A percentile compares a stretch with the other conserved stretches of the same genome.
phyloP scores from a whole-genome alignment of 2,888 invertebrate genomes.

The Nineta flava region DNA sequence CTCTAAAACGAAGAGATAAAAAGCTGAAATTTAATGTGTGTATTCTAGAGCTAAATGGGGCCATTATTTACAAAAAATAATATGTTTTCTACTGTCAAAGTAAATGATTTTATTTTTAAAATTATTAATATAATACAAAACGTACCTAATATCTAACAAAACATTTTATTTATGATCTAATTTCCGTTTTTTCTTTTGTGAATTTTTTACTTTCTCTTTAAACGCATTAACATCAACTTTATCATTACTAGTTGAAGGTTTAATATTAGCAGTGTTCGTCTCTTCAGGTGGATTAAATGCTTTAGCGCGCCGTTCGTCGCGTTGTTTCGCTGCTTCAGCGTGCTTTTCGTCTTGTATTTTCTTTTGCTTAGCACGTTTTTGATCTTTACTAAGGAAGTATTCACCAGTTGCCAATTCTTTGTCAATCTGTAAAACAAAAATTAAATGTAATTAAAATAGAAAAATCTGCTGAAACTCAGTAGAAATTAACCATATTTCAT shows the following conservation, averaged over 20 bases:
- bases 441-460: too few species aligned
- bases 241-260: slow-evolving; percentile 20
- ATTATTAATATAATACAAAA: too few species aligned
- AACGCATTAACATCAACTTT: slow-evolving; percentile 51
- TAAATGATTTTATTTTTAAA: too few species aligned
- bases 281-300: slow-evolving; percentile 73
- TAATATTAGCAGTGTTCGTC: slow-evolving; percentile 18
- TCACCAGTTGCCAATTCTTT: slow-evolving; percentile 88
- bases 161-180: too few species aligned
- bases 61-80: too few species aligned
- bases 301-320: slow-evolving; percentile 61
- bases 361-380: slow-evolving; percentile 50
- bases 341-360: slow-evolving; percentile 69
- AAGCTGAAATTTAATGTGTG: too few species aligned
- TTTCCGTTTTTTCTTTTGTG: slow-evolving; percentile 33
- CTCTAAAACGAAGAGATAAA: too few species aligned
- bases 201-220: slow-evolving; percentile 61
- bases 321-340: slow-evolving; percentile 49
- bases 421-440: slow-evolving; percentile 41
- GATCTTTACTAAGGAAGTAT: slow-evolving; percentile 84
- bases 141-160: too few species aligned
- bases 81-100: too few species aligned
- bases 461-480: too few species aligned
- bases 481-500: too few species aligned
- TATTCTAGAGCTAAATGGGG: too few species aligned